Evolutionary conservation across 2,113 vertebrate species (phyloP), one percentile per base, ranked within the genome.

Genomic region (Grallaria varia): DNA sequence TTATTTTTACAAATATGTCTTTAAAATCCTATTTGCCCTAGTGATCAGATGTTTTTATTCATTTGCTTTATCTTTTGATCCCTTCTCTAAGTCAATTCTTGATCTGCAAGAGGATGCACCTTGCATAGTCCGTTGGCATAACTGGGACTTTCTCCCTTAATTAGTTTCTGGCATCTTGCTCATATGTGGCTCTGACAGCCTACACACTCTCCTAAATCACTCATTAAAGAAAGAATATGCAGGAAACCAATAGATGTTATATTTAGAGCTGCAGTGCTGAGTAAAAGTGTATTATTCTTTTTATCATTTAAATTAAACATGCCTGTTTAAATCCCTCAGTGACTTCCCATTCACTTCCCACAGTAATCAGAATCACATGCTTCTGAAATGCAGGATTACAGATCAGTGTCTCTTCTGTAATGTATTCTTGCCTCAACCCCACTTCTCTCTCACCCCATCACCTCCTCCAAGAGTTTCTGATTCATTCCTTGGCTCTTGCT

Each of bases 271-370:
- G 49, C 77, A 94, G 84, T 72, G 77, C 80, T 89, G 87, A 96
- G 95, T 92, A 81, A 76, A 97, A 96, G 64, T 82, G 69, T 37
- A 87, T 87, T 95, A 92, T 95, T 95, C 93, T 91, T 95, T 96
- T 95, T 94, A 95, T 87, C 84, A 91, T 95, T 97, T 91, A 95
- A 96, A 95, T 96, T 84, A 95, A 93, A 95, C 56, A 60, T 87
- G 86, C 83, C 91, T 89, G 93, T 93, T 95, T 87, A 95, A 95
- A 95, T 91, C 87, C 89, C 81, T 84, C 39, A 11, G 95, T 89
- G 94, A 81, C 80, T 97, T 95, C 93, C 95, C 94, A 84, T 95
- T 91, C 87, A 84, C 91, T 93, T 95, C 95, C 95, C 74, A 92
- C 95, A 89, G 77, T 30, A 89, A 78, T 37, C 64, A 78, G 69